Conservation (phyloP, 2,113 vertebrate species). For the Coregonus clupeaformis region DNA sequence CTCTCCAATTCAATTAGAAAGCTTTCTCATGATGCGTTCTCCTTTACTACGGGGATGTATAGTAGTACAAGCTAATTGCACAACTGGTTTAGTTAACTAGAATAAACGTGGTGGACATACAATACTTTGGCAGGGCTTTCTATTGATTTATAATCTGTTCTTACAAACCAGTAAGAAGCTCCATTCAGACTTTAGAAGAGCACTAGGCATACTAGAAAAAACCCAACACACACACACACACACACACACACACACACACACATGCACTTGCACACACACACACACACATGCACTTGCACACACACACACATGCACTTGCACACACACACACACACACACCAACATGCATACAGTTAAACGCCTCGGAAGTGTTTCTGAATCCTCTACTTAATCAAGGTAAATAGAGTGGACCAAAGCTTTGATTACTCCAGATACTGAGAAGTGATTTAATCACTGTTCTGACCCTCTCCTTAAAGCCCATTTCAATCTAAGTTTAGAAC, state of each 20-base stretch:
- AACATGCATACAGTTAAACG: not conserved
- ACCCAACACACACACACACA: no score
- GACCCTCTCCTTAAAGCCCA: conserved; percentile 18
- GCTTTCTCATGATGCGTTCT: not conserved
- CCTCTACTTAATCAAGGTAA: conserved; percentile 5
- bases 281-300: not conserved
- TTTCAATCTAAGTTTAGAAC: conserved; percentile 42
- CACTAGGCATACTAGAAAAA: no score
- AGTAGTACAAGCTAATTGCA: not conserved
- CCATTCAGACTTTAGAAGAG: no score
- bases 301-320: not conserved
- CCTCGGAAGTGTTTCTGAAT: not conserved
- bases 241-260: no score
- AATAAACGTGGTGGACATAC: not conserved
- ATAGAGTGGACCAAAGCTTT: not conserved
- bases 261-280: not conserved
- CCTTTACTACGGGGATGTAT: not conserved
- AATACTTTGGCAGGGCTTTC: not conserved
- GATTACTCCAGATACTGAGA: conserved; percentile 12
- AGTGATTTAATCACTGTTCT: conserved; percentile 26
- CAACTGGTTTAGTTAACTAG: not conserved
- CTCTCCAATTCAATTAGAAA: not conserved
- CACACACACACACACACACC: not conserved
- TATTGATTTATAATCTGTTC: not conserved
- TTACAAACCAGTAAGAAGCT: not conserved